Evolutionary conservation across 2,888 invertebrate genomes (phyloP), one percentile per base, ranked within the genome.

Genomic region (Platycheirus rosarum): DNA sequence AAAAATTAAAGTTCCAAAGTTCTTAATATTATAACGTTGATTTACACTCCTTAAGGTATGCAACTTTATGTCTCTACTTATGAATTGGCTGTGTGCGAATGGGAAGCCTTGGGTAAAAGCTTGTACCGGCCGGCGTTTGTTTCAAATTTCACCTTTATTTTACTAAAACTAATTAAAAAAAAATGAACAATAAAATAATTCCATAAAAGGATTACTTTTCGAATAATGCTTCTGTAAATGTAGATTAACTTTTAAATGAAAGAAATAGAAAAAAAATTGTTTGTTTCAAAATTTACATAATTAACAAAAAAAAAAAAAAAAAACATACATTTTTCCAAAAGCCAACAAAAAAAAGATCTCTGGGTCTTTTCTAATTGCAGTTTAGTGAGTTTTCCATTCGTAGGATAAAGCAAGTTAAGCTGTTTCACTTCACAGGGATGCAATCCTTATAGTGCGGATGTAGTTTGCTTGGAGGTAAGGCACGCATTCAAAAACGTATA

Each of bases 391-490:
- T 77, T 73, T 66, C 68, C 73, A 77, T 68, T 62, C 77, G 44
- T 82, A 82, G 82, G 77, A 77, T 68, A 63, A 68, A 35, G 53
- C 71, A 77, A 68, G 66, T 82, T 63, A 82, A 82, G 77, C 82
- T 48, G 77, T 77, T 79, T 73, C 77, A 73, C 40, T 60, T 44
- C 77, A 77, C 77, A 82, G 63, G 53, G 77, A 82, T 73, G 82
- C 82, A 63, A 77, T 82, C 66, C 71, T 68, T 77, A 63, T 82
- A 82, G 62, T 68, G 68, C 68, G 82, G 77, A 73, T 82, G 62
- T 82, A 82, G 82, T 77, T 77, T 71, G 82, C 82, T 82, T 82
- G 42, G 71, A 82, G 82, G 82, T 82, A 82, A 82, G 82, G 82
- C 82, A 77, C 76, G 76, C 82, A 73, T 77, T 73, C 71, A 71